Evolutionary conservation across 2,113 vertebrate species (phyloP), one percentile per base, ranked within the genome.

Genomic region (Micronisus gabar): DNA sequence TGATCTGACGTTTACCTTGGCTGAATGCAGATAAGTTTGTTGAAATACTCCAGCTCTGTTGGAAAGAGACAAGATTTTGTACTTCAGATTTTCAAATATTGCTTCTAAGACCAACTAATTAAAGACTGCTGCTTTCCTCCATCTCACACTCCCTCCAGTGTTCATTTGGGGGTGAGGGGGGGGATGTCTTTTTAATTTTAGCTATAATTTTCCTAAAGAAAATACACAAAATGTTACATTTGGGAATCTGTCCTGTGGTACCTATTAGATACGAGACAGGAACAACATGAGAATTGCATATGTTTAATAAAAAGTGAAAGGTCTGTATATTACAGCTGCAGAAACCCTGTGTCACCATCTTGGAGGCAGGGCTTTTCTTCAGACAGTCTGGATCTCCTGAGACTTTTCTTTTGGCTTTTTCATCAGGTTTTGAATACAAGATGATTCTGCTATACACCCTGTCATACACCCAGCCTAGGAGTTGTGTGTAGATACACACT

Each of bases 1-100:
- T 92, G 74, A 90, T 68, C 93, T 95, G 59, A n/a, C 41, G 0
- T 94, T 95, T 95, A 88, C 86, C 61, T 93, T 95, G 93, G 90
- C 89, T 68, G 48, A 86, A 86, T 29, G 41, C 63, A 59, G 74
- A 78, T 40, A 63, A n/a, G 36, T 82, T 73, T 90, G 58, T 40
- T 90, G 66, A 92, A 96, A 84, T 76, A 83, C 32, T 87, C 66
- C 78, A 91, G 47, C 74, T 65, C 92, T 93, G 34, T 9, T 92
- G 83, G 81, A 92, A 75, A 40, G 48, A 72, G 68, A 71, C 15
- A 56, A 87, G 84, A 75, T 89, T 89, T 91, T 81, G 74, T 87
- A 76, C 50, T 94, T 95, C 29, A 47, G 23, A 81, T 94, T 95
- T 92, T 85, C 73, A 89, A 89, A 67, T 81, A 86, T 11, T 78